A percentile compares a stretch with the other conserved stretches of the same genome.
Evolutionary conservation across 1,140 invertebrate species (phyloP).

Genomic region (Psix sp.): DNA sequence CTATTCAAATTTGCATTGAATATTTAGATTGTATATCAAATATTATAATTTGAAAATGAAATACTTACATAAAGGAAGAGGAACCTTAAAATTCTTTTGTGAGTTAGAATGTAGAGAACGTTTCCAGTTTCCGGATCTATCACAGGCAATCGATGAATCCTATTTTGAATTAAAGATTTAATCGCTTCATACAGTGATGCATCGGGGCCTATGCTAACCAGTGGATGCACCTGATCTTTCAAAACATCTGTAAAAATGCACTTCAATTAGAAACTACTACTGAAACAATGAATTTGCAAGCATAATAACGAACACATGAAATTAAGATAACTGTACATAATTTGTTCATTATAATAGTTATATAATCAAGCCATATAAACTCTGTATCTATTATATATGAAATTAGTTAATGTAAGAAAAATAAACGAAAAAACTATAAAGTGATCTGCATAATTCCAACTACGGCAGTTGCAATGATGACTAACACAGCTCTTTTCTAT

Average conservation of each 20-base stretch:
- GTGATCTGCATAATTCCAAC: no score
- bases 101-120: constrained; percentile 98
- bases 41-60: neutral
- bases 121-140: constrained; percentile 97
- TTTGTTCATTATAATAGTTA: no score
- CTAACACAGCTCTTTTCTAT: no score
- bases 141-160: constrained; percentile 97
- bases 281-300: neutral
- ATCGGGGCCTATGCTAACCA: constrained; percentile 92
- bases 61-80: constrained; percentile 98
- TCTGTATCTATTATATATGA: no score
- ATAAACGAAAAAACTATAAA: no score
- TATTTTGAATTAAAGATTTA: constrained; percentile 91
- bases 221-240: constrained; percentile 86
- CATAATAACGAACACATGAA: no score
- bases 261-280: neutral
- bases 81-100: constrained; percentile 98
- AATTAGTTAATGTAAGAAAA: no score
- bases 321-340: no score
- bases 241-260: constrained; percentile 82
- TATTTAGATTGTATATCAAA: no score
- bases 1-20: constrained; percentile 1
- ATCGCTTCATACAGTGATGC: constrained; percentile 95
- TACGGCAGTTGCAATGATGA: no score
- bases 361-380: no score